Conservation (phyloP, 2,888 invertebrate genomes). For the Caenorhabditis afra region DNA sequence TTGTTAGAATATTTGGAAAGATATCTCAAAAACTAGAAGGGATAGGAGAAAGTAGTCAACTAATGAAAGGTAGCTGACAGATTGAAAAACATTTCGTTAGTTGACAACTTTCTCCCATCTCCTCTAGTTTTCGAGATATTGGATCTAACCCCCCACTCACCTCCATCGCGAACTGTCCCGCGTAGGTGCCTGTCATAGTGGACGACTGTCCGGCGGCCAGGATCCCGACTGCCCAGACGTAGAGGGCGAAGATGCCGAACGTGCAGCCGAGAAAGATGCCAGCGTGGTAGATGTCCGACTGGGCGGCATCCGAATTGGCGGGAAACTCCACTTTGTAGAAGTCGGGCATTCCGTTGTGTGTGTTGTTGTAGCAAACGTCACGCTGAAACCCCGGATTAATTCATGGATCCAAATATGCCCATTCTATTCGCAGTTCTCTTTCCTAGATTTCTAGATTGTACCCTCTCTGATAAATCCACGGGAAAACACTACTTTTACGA, state of each 20-base stretch:
- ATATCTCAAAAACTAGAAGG: conserved; percentile 10
- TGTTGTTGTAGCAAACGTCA: conserved; percentile 62
- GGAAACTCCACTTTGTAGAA: conserved; percentile 74
- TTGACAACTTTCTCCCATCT: too few species aligned
- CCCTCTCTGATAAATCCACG: too few species aligned
- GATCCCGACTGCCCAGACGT: conserved; percentile 84
- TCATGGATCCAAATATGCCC: too few species aligned
- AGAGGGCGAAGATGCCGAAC: conserved; percentile 82
- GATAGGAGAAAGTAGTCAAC: too few species aligned
- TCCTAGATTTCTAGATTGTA: too few species aligned
- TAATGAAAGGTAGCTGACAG: too few species aligned
- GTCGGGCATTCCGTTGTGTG: conserved; percentile 72
- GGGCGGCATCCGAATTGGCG: conserved; percentile 65
- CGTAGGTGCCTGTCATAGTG: conserved; percentile 83
- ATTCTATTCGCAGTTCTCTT: too few species aligned
- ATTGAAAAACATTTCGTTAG: too few species aligned
- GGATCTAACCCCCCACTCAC: conserved; percentile 8
- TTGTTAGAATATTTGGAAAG: too few species aligned
- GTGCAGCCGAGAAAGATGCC: conserved; percentile 82
- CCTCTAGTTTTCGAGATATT: too few species aligned
- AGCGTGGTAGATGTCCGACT: conserved; percentile 76
- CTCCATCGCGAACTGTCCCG: conserved; percentile 84
- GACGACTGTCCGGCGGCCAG: conserved; percentile 83
- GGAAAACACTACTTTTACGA: too few species aligned
- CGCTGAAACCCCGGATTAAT: conserved; percentile 34